Evolutionary conservation across 2,113 vertebrate species (phyloP), one percentile per base, ranked within the genome.

Genomic region (Acanthochromis polyacanthus): DNA sequence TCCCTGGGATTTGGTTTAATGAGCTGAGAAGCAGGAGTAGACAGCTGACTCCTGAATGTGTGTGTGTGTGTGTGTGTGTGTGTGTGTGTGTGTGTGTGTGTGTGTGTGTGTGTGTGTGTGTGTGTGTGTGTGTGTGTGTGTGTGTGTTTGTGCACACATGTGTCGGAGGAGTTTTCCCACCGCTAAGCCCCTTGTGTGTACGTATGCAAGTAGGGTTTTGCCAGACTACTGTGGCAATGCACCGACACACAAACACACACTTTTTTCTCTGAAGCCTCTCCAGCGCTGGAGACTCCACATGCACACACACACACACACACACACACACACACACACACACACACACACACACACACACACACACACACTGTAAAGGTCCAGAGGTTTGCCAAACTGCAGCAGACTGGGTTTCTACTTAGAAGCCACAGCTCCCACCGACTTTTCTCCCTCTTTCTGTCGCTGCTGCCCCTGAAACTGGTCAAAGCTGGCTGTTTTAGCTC

Each of bases 1-100:
- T 91, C 50, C 10, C 56, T 64, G 85, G 89, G 90, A 93, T 92
- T 82, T 93, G 81, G 48, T 94, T 94, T 95, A 96, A 96, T 50
- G 56, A 94, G 93, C 75, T 94, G 87, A 93, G 92, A 87, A 88
- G 89, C 88, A 83, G 75, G 85, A 74, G 81, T 89, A 88, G 91
- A 94, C 95, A 96, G 92, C 83, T 83, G 93, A 92, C 93, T 95
- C 90, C 81, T 87, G 82, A 50, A 65, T 85, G 73, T 63, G 81
- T 67, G 78, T 38, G 55, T 30, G 53, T 59, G 19, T 17, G 62
- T 69, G 67, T 38, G 53, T 30, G 48, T 59, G 62, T 85, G 73
- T 63, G 81, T 67, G 78, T 38, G 55, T 30, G 53, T 59, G 19
- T 17, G 62, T 69, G 64, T 38, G 55, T 30, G 53, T 59, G n/a